phyloP scores from a whole-genome alignment of 2,113 vertebrate genomes.

The Carassius auratus region DNA sequence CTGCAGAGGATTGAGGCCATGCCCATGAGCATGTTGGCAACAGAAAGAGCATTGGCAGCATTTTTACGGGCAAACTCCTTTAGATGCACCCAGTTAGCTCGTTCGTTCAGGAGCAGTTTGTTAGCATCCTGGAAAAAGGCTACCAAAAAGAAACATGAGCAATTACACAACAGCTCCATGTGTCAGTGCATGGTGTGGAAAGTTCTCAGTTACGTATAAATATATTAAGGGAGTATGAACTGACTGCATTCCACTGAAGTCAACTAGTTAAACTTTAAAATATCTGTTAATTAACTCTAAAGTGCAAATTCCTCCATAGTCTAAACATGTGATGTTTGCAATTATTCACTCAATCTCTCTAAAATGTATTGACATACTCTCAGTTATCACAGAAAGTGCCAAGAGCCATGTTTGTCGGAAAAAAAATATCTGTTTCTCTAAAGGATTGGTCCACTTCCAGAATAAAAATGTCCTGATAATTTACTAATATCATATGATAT shows the following conservation, averaged over 20 bases:
- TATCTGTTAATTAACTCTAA: background rate
- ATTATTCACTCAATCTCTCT: slow-evolving; percentile 12
- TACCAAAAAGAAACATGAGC: slow-evolving; percentile 64
- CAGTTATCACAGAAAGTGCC: background rate
- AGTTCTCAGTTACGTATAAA: slow-evolving; percentile 10
- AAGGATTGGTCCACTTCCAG: too few species aligned
- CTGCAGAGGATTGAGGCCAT: slow-evolving; percentile 88
- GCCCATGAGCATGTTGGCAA: slow-evolving; percentile 87
- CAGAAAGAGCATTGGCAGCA: slow-evolving; percentile 82
- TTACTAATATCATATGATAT: too few species aligned
- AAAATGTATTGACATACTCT: background rate
- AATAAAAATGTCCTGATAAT: too few species aligned
- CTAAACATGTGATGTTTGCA: background rate
- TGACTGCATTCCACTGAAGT: background rate
- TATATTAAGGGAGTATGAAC: slow-evolving; percentile 8
- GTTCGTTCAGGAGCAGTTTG: slow-evolving; percentile 77
- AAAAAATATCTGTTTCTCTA: background rate
- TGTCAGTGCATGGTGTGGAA: slow-evolving; percentile 22
- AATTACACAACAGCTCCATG: slow-evolving; percentile 57
- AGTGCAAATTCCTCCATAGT: background rate
- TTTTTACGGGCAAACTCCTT: slow-evolving; percentile 86
- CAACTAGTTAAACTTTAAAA: background rate
- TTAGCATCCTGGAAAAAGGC: slow-evolving; percentile 78
- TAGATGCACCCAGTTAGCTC: slow-evolving; percentile 59
- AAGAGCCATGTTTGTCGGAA: background rate